Conservation (phyloP, 1,140 invertebrate species). For the Drosophila athabasca region DNA sequence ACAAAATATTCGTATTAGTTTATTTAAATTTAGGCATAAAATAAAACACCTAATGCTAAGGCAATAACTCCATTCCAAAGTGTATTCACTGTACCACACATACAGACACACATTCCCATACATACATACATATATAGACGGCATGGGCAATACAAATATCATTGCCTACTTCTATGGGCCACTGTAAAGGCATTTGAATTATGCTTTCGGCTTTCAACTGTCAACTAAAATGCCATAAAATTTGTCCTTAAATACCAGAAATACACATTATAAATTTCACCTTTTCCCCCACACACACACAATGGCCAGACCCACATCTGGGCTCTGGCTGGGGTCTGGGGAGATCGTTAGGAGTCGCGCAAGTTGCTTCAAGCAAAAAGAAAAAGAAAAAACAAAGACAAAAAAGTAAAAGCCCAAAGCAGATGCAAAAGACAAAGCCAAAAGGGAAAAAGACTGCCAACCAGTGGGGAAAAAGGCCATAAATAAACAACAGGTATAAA, state of each 20-base stretch:
- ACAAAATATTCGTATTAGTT: slow-evolving; percentile 13
- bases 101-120: too few relatives aligned
- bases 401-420: slow-evolving; percentile 19
- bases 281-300: slow-evolving; percentile 9
- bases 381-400: slow-evolving; percentile 11
- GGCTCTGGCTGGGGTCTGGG: not conserved
- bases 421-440: slow-evolving; percentile 47
- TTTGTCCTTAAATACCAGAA: slow-evolving; percentile 47
- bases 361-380: slow-evolving; percentile 5
- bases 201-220: slow-evolving; percentile 38
- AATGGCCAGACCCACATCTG: slow-evolving; percentile 20
- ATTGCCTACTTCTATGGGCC: slow-evolving; percentile 25
- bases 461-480: slow-evolving; percentile 34
- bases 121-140: not conserved
- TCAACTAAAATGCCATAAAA: slow-evolving; percentile 55
- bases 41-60: too few relatives aligned
- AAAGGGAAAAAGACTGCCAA: slow-evolving; percentile 16
- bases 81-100: too few relatives aligned
- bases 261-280: slow-evolving; percentile 40
- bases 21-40: too few relatives aligned
- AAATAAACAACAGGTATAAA: slow-evolving; percentile 74
- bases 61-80: too few relatives aligned
- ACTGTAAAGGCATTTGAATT: slow-evolving; percentile 13
- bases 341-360: slow-evolving; percentile 21
- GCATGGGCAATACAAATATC: not conserved